Conservation (phyloP, 2,797 vertebrate species). For the Phoebastria nigripes region DNA sequence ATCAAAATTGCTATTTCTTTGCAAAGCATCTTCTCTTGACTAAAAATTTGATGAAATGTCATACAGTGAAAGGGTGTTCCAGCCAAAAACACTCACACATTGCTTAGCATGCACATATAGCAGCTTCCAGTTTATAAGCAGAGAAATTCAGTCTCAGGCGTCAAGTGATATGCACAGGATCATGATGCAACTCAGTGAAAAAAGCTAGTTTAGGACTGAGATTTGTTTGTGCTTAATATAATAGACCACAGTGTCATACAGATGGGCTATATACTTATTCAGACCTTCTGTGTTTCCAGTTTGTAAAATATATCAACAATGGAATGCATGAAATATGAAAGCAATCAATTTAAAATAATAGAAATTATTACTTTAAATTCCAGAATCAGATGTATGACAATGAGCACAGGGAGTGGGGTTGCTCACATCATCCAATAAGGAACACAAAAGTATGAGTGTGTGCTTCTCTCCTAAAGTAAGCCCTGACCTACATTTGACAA, state of each 20-base stretch:
- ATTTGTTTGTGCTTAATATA: neutral
- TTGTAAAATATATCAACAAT: neutral
- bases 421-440: neutral
- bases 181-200: neutral
- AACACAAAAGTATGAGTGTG: neutral
- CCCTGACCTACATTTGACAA: neutral
- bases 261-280: neutral
- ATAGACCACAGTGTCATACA: neutral
- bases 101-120: neutral
- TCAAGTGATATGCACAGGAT: neutral
- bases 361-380: neutral
- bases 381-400: neutral
- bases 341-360: neutral
- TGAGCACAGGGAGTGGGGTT: neutral
- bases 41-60: neutral
- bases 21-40: neutral
- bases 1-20: neutral
- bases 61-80: neutral
- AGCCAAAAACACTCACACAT: neutral
- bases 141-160: neutral
- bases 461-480: neutral
- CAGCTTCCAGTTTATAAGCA: neutral
- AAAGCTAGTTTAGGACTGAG: neutral
- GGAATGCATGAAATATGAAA: neutral
- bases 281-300: neutral